Evolutionary conservation across 2,888 invertebrate genomes (phyloP).

Genomic region (Diloba caeruleocephala): DNA sequence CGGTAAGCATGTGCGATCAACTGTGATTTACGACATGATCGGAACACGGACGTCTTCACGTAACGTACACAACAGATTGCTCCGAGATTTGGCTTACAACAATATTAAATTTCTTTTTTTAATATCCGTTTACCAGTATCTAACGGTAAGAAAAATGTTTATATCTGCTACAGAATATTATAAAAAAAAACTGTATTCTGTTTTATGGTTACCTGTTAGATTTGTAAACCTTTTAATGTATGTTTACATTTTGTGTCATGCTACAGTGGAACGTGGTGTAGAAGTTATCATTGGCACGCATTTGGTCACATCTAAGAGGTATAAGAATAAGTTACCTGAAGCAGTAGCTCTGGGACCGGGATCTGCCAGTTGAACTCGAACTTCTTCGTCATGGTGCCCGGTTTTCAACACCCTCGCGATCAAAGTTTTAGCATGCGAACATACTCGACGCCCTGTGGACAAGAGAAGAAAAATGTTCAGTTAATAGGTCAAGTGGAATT

Average conservation of each 20-base stretch:
- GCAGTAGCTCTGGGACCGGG: conserved; percentile 95
- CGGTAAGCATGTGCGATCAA: conserved; percentile 41
- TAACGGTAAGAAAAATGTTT: no score
- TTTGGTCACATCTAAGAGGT: background rate
- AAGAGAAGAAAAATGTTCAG: conserved; percentile 24
- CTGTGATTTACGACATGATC: conserved; percentile 52
- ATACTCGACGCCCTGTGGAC: conserved; percentile 68
- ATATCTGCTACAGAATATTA: no score
- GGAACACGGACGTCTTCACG: conserved; percentile 14
- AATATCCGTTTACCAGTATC: no score
- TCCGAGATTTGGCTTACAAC: conserved; percentile 1
- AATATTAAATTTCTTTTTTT: conserved; percentile 12
- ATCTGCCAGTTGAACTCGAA: conserved; percentile 99
- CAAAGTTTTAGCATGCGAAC: conserved; percentile 62
- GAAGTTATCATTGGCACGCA: background rate
- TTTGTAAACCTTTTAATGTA: no score
- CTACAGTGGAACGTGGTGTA: no score
- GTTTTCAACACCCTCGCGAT: conserved; percentile 54
- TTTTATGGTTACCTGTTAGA: no score
- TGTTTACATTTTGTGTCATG: no score
- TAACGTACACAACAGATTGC: conserved; percentile 19
- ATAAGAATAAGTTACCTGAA: conserved; percentile 70
- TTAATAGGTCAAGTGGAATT: background rate
- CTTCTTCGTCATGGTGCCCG: conserved; percentile 96
- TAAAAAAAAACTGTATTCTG: no score